Conservation (phyloP, 2,113 vertebrate genomes). For the Sigmodon hispidus region DNA sequence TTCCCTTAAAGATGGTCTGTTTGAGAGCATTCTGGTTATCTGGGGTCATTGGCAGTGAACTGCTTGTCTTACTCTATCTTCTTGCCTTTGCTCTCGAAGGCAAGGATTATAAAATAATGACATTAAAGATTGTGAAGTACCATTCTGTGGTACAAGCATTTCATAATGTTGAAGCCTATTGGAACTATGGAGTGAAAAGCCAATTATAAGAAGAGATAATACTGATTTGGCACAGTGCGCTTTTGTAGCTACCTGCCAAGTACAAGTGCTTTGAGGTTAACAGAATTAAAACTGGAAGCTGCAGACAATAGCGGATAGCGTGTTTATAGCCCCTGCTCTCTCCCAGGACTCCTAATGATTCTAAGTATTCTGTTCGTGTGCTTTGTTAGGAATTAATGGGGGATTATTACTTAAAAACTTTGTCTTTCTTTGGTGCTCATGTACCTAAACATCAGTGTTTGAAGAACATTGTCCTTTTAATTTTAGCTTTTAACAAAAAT, state of each 20-base stretch:
- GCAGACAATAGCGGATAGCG: not conserved
- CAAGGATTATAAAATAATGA: not conserved
- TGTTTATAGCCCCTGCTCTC: not conserved
- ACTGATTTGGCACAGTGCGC: not conserved
- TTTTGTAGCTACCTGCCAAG: not conserved
- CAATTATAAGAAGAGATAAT: not conserved
- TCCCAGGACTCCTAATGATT: not conserved
- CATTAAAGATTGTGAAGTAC: not conserved
- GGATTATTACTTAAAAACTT: not conserved
- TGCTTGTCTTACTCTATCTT: not conserved
- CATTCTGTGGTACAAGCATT: not conserved
- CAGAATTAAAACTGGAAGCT: not conserved
- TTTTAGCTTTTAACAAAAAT: not conserved
- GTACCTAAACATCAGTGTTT: not conserved
- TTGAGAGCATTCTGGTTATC: not conserved
- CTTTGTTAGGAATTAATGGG: slow-evolving; percentile 11
- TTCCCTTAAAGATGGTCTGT: not conserved
- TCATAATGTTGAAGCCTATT: not conserved
- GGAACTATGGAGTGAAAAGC: not conserved
- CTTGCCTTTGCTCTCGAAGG: not conserved
- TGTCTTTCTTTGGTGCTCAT: not conserved
- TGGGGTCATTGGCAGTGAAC: not conserved
- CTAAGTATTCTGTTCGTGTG: not conserved
- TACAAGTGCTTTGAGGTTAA: not conserved
- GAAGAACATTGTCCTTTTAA: slow-evolving; percentile 18